Evolutionary conservation across 2,888 invertebrate genomes (phyloP).

Genomic region (Stictocephala bisonia): DNA sequence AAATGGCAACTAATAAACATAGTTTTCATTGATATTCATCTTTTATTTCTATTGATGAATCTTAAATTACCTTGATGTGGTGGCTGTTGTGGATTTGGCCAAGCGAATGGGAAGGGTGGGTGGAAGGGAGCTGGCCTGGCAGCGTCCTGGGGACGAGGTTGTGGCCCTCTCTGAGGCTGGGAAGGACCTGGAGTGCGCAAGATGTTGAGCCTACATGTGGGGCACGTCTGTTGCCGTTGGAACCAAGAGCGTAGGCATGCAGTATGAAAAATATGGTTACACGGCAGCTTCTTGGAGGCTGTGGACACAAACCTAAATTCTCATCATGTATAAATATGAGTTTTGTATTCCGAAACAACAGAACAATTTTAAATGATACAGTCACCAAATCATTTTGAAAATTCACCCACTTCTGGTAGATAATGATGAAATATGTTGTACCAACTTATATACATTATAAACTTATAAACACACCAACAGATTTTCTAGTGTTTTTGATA

Average conservation of each 20-base stretch:
- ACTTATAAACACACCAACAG: too few relatives aligned
- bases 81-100: slow-evolving; percentile 55
- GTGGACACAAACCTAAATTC: slow-evolving; percentile 54
- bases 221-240: slow-evolving; percentile 99
- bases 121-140: slow-evolving; percentile 58
- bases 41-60: background rate
- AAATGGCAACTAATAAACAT: background rate
- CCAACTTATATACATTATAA: too few relatives aligned
- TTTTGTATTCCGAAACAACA: too few relatives aligned
- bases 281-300: slow-evolving; percentile 95
- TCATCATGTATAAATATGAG: background rate
- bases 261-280: slow-evolving; percentile 99
- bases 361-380: too few relatives aligned
- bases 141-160: slow-evolving; percentile 46
- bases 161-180: slow-evolving; percentile 58
- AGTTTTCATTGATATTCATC: background rate
- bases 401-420: too few relatives aligned
- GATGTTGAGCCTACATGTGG: slow-evolving; percentile 95
- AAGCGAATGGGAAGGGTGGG: slow-evolving; percentile 57
- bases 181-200: slow-evolving; percentile 64
- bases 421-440: too few relatives aligned
- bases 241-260: slow-evolving; percentile 99
- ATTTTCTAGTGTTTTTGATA: too few relatives aligned
- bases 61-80: slow-evolving; percentile 27
- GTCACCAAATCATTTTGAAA: too few relatives aligned